Base-by-base conservation (phyloP, 2,888 invertebrate species). In the Agrochola lota region DNA sequence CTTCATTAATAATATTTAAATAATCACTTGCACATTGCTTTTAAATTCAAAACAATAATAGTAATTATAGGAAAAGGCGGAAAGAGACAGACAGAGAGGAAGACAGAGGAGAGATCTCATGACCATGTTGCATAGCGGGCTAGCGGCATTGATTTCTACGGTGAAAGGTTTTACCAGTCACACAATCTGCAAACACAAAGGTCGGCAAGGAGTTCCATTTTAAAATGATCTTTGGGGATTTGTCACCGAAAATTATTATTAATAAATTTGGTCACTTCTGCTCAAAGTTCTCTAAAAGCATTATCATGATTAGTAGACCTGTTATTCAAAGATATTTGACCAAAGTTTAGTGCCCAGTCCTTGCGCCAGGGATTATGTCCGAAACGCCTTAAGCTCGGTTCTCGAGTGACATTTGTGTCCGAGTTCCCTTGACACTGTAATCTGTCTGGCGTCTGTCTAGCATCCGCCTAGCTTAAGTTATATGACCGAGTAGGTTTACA, bases 381-480 rank as follows among this genome's bases (percentile, higher is more conserved):
- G 73, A 68, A 86, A 80, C 80, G 87, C 84, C 83, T 86, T 85
- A 86, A 88, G 88, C 88, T 77, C 63, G 69, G 74, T 35, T 15
- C 78, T 64, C 57, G 23, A 66, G 52, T 83, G 87, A 80, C 86
- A 77, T 72, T 75, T 59, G 71, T 80, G 81, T 83, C 86, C 84
- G 52, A 85, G 73, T 81, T 77, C 59, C 78, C 79, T 15, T 86
- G 88, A 88, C 88, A 86, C 77, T 68, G 78, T 88, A 88, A 88
- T 87, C 88, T 84, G 85, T 79, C 77, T 77, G n/a, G 76, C 77
- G 81, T 80, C 85, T 66, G 76, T 79, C 80, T 79, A 71, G 67
- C 74, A 75, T 62, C 75, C 59, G 46, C 74, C 57, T 23, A 72
- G 80, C 83, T 85, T 85, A 85, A 77, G 66, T 74, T 52, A 17